Conservation (phyloP, 2,888 invertebrate genomes). For the Microctonus aethiopoides region DNA sequence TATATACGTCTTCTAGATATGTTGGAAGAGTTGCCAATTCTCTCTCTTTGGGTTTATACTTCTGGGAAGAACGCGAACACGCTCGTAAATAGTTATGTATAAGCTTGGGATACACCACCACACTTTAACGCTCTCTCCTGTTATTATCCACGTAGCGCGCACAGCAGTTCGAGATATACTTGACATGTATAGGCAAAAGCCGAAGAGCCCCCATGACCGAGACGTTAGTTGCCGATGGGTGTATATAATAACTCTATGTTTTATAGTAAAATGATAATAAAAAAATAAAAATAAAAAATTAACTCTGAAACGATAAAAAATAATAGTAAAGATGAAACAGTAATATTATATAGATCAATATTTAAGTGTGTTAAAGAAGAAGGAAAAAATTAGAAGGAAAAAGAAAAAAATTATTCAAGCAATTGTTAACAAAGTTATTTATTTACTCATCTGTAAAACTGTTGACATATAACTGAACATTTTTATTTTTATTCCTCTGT, state of each 20-base stretch:
- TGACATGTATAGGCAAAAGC: conserved; percentile 4
- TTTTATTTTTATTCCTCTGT: no score
- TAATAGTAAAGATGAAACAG: no score
- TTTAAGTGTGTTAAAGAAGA: no score
- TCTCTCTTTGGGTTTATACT: conserved; percentile 60
- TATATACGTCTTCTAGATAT: conserved; percentile 2
- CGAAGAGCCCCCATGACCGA: background rate
- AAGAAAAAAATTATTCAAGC: no score
- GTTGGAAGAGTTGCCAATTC: conserved; percentile 6
- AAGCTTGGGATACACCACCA: conserved; percentile 54
- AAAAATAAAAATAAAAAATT: no score
- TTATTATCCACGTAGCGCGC: conserved; percentile 59
- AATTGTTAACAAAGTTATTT: no score
- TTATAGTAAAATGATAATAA: background rate
- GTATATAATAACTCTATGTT: background rate
- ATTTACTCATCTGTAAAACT: no score
- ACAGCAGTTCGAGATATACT: conserved; percentile 16
- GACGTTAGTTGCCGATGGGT: background rate
- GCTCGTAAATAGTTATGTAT: conserved; percentile 64
- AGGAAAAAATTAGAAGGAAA: no score
- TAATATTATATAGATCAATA: no score
- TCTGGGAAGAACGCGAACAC: conserved; percentile 66
- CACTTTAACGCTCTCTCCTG: conserved; percentile 48
- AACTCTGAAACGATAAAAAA: no score
- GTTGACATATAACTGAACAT: no score